A percentile compares a stretch with the other conserved stretches of the same genome.
phyloP scores from a whole-genome alignment of 1,140 invertebrate genomes.

The Drosophila dunni region DNA sequence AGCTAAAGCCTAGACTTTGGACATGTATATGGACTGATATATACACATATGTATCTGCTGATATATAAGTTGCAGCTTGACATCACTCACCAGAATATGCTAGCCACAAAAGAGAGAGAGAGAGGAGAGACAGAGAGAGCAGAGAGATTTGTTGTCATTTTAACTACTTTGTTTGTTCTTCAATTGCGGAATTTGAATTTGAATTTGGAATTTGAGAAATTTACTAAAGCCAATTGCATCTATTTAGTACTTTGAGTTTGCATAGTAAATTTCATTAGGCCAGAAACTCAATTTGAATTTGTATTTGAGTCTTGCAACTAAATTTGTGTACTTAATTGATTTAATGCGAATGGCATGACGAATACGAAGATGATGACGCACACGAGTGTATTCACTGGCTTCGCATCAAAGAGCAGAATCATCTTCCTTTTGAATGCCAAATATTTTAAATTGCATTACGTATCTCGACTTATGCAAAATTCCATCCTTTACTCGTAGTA shows the following conservation, averaged over 20 bases:
- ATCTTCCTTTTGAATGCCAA: constrained; percentile 16
- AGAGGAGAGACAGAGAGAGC: too few relatives aligned
- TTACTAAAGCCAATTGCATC: constrained; percentile 9
- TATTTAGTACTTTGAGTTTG: constrained; percentile 15
- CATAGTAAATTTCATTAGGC: constrained; percentile 22
- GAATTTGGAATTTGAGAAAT: constrained; percentile 6
- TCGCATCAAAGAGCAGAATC: neutral
- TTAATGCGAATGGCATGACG: neutral
- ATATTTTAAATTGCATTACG: constrained; percentile 19
- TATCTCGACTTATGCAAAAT: constrained; percentile 1
- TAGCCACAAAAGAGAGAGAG: neutral
- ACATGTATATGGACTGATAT: too few relatives aligned
- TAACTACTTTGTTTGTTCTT: constrained; percentile 11
- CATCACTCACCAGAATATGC: neutral
- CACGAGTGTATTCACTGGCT: neutral
- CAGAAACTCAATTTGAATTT: constrained; percentile 12
- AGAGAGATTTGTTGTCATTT: neutral
- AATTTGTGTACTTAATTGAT: constrained; percentile 22
- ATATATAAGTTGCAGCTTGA: neutral
- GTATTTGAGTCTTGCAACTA: neutral
- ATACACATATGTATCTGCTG: constrained; percentile 3
- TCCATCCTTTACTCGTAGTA: neutral
- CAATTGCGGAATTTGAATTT: constrained; percentile 5
- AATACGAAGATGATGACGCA: neutral
- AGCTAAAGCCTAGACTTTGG: constrained; percentile 10